Percentiles rank a stretch among this genome's conserved stretches.
phyloP scores from a whole-genome alignment of 2,113 vertebrate species.

The Cyphomyrus discorhynchus region DNA sequence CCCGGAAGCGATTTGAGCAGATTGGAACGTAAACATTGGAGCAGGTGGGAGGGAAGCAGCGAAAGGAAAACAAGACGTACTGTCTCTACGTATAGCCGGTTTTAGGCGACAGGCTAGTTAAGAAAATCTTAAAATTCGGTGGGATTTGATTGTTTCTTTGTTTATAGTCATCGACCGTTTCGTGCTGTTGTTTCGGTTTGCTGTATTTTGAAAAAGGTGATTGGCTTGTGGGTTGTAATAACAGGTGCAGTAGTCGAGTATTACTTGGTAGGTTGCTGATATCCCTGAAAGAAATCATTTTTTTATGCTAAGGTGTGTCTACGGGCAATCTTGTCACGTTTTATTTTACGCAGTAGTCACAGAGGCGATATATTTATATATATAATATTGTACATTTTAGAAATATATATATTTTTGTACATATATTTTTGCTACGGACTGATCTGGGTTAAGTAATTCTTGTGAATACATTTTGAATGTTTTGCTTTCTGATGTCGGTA shows the following conservation, averaged over 20 bases:
- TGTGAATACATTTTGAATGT: neutral
- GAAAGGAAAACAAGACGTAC: neutral
- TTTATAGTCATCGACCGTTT: neutral
- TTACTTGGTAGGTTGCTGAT: neutral
- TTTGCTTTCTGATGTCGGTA: neutral
- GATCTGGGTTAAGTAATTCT: neutral
- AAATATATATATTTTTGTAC: neutral
- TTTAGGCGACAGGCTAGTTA: neutral
- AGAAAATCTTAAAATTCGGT: neutral
- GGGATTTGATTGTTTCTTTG: neutral
- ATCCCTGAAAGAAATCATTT: neutral
- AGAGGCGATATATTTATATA: neutral
- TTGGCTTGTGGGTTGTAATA: neutral
- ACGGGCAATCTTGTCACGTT: neutral
- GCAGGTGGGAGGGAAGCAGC: neutral
- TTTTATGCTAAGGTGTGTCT: neutral
- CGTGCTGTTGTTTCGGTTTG: neutral
- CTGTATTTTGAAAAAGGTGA: neutral
- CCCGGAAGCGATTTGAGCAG: neutral
- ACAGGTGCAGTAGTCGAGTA: neutral
- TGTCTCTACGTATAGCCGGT: neutral
- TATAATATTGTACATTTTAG: neutral
- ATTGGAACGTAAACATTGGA: neutral
- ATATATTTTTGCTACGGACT: neutral
- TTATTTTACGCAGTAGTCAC: neutral